Evolutionary conservation across 2,113 vertebrate species (phyloP), one percentile per base, ranked within the genome.

Genomic region (Rhabdomys dilectus): DNA sequence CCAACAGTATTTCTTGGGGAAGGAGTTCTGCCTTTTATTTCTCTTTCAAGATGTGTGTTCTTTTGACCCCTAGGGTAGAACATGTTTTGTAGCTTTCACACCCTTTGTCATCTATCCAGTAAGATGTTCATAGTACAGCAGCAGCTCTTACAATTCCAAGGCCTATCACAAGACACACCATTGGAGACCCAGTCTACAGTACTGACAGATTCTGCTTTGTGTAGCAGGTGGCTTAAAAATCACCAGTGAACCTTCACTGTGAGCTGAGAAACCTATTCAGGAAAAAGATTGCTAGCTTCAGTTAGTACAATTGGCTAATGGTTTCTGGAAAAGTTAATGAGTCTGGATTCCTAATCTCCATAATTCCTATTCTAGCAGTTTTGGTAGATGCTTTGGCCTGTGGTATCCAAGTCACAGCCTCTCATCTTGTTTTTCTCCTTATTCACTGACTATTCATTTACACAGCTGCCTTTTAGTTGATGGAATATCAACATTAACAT

Each of bases 391-490:
- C 73, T 19, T 21, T 91, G 75, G 10, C 68, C 22, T 39, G 42
- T 36, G 4, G 88, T 45, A 45, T 48, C 60, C 62, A 53, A 87
- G 84, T 45, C n/a, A 56, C 53, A 72, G 56, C 34, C 62, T 91
- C 39, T 42, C 8, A 36, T 92, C 70, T 86, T 86, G 24, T 70
- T 93, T 94, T 89, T 95, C 62, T 58, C 58, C 82, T 82, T 88
- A 77, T 68, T 85, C n/a, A 53, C 1, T 76, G 78, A 82, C 22
- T 75, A 15, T 88, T 36, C 29, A 62, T 96, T 92, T 86, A 82
- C 85, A 75, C 16, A 51, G 80, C 17, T 53, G 45, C 31, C 9
- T 29, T 68, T 96, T 91, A 78, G 84, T 68, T 56, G 60, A 84
- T 64, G n/a, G 70, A 62, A 88, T 31, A 77, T 90, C 92, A 88